Conservation (phyloP, 2,888 invertebrate species). For the Diplolepis rosae region DNA sequence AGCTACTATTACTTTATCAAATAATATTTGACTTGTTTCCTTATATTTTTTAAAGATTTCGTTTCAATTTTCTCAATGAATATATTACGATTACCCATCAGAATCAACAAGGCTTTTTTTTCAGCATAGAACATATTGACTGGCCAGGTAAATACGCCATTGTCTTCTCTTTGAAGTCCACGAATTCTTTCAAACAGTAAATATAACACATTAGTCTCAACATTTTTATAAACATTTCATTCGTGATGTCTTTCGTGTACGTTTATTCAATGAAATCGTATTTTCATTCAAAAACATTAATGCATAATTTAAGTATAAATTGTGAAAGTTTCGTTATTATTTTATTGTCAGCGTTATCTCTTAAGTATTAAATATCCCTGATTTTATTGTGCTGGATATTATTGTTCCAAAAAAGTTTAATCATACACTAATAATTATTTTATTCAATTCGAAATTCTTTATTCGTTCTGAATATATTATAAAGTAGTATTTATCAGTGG, state of each 20-base stretch:
- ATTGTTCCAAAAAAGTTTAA: background rate
- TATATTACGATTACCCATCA: no score
- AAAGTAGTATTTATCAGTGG: background rate
- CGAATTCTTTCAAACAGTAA: slow-evolving; percentile 56
- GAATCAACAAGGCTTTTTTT: slow-evolving; percentile 9
- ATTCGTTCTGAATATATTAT: background rate
- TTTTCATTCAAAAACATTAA: background rate
- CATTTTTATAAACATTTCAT: slow-evolving; percentile 25
- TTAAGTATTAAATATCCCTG: slow-evolving; percentile 38
- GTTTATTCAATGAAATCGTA: slow-evolving; percentile 31
- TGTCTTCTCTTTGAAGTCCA: slow-evolving; percentile 48
- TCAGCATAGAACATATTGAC: slow-evolving; percentile 24
- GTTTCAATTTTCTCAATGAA: no score
- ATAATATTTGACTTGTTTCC: no score
- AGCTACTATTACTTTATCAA: no score
- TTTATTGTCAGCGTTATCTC: background rate
- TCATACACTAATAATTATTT: background rate
- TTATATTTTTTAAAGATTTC: no score
- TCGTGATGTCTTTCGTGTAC: slow-evolving; percentile 35
- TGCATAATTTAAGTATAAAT: slow-evolving; percentile 2
- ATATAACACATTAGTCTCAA: slow-evolving; percentile 41
- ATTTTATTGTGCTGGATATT: slow-evolving; percentile 27
- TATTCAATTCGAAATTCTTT: background rate
- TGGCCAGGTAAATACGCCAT: slow-evolving; percentile 54
- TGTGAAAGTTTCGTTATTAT: slow-evolving; percentile 23